These are phyloP conservation scores for Agelaius tricolor DNA, from an alignment of 2,113 vertebrate species.

Conservation along the genomic window DNA sequence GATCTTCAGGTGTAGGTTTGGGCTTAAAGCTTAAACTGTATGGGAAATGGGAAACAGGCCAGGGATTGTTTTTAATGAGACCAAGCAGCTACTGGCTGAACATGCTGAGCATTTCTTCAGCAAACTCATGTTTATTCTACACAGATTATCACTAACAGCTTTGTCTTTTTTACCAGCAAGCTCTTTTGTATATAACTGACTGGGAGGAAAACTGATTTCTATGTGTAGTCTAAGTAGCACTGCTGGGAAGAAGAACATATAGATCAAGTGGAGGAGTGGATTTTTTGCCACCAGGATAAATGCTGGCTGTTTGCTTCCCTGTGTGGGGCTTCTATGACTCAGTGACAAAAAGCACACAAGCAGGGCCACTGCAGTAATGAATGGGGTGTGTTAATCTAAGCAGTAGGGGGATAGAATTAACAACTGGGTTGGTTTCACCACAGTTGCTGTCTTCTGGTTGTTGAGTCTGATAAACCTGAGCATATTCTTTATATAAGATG, in stretches of 20 bases:
- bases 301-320: not conserved
- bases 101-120: not conserved
- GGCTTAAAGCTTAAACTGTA: not conserved
- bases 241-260: not conserved
- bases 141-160: not conserved
- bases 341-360: fast-evolving
- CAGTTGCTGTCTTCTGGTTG: not conserved
- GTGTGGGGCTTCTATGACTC: not conserved
- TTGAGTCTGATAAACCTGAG: not conserved
- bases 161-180: not conserved
- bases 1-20: not conserved
- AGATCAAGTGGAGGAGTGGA: not conserved
- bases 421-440: fast-evolving
- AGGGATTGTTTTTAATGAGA: not conserved
- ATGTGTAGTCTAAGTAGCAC: not conserved
- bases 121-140: not conserved
- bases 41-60: not conserved
- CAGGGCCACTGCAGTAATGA: not conserved
- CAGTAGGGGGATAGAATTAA: not conserved
- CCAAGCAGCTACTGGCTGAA: not conserved
- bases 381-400: not conserved
- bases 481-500: not conserved
- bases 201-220: not conserved
- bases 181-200: not conserved
- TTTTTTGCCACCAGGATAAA: not conserved